These are phyloP conservation scores for Cybosia mesomella DNA, from an alignment of 2,888 invertebrate species.

Conservation along the genomic window DNA sequence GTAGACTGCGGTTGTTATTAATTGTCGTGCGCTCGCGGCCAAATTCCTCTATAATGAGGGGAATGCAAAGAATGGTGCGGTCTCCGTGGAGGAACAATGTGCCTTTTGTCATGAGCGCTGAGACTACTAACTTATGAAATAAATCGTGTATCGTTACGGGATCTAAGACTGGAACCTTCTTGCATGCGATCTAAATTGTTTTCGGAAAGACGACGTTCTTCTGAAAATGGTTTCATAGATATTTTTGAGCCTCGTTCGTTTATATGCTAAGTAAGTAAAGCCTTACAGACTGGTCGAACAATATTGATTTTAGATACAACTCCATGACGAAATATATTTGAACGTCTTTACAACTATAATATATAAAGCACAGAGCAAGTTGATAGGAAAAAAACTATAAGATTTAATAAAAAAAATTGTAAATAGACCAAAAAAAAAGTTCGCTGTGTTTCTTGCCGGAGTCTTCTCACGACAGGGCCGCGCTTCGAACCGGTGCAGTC, in stretches of 20 bases:
- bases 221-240: background rate
- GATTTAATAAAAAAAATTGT: no score
- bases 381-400: background rate
- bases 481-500: no score
- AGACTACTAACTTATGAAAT: constrained; percentile 17
- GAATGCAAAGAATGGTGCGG: constrained; percentile 54
- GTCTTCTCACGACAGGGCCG: no score
- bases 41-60: constrained; percentile 57
- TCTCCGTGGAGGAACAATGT: constrained; percentile 46
- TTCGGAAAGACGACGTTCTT: constrained; percentile 29
- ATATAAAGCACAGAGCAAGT: background rate
- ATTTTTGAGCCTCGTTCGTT: background rate
- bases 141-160: constrained; percentile 30
- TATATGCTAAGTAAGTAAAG: background rate
- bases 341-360: background rate
- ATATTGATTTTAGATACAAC: constrained; percentile 3
- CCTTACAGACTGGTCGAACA: background rate
- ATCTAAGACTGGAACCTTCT: constrained; percentile 30
- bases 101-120: constrained; percentile 46
- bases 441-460: no score
- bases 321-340: background rate
- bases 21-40: constrained; percentile 51
- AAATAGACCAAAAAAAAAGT: no score
- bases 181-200: constrained; percentile 27
- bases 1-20: constrained; percentile 50